Evolutionary conservation across 2,797 vertebrate genomes (phyloP).

Genomic region (Nyctibius grandis): DNA sequence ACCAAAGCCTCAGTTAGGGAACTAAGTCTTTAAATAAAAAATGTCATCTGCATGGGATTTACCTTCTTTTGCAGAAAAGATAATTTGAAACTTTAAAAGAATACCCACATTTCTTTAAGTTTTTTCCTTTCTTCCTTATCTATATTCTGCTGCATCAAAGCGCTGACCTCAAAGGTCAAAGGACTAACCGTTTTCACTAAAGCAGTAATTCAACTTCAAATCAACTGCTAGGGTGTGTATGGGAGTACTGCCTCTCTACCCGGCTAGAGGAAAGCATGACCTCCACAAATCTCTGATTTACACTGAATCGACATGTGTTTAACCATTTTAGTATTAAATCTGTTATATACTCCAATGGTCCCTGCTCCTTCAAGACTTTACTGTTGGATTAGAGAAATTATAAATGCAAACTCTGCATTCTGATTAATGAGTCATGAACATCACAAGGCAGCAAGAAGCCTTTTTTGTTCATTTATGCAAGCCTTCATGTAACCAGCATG

Average conservation of each 20-base stretch:
- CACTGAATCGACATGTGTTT: background rate
- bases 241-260: background rate
- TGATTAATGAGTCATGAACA: slow-evolving; percentile 25
- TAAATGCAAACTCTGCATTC: background rate
- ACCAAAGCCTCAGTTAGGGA: background rate
- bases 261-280: background rate
- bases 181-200: background rate
- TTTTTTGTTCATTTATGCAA: background rate
- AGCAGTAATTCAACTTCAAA: slow-evolving; percentile 12
- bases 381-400: background rate
- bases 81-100: background rate
- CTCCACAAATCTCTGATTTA: background rate
- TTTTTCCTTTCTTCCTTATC: background rate
- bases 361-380: background rate
- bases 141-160: background rate
- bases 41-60: background rate
- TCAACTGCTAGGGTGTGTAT: background rate
- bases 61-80: background rate
- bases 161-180: background rate
- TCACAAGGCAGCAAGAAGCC: background rate
- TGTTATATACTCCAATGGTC: background rate
- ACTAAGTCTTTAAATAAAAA: background rate
- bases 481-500: slow-evolving; percentile 1
- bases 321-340: background rate
- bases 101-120: background rate